These are phyloP conservation scores for Ictidomys tridecemlineatus DNA, from an alignment of 2,113 vertebrate genomes.

Conservation along the genomic window DNA sequence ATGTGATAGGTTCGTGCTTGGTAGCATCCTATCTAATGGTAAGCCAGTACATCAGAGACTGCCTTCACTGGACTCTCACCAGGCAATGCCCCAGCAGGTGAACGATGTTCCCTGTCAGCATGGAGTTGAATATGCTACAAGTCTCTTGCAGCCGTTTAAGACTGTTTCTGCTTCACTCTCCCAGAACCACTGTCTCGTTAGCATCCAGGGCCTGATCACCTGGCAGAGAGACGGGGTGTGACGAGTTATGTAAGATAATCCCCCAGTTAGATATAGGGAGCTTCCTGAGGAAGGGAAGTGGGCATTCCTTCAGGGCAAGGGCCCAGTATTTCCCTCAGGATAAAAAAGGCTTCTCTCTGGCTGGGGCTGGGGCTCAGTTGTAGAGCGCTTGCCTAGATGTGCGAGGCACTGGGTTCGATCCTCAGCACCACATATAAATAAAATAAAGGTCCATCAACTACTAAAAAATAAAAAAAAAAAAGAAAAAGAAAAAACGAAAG, in stretches of 20 bases:
- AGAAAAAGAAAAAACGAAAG: too few relatives aligned
- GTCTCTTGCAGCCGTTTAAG: slow-evolving; percentile 14
- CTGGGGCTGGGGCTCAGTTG: too few relatives aligned
- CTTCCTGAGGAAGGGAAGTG: neutral
- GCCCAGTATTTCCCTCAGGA: neutral
- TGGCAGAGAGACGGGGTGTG: neutral
- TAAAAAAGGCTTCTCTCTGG: neutral
- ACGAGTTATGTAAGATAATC: neutral
- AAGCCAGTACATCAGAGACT: neutral
- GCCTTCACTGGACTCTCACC: neutral
- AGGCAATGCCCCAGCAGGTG: neutral
- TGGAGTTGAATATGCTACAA: slow-evolving; percentile 14
- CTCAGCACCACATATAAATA: too few relatives aligned
- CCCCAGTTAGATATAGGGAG: neutral
- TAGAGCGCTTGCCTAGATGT: too few relatives aligned
- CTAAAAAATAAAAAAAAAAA: too few relatives aligned
- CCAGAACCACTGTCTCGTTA: neutral
- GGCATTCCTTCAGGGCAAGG: neutral
- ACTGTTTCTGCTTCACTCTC: neutral
- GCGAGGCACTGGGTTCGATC: too few relatives aligned
- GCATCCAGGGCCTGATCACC: neutral
- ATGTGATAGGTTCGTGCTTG: neutral
- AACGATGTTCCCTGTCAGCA: neutral
- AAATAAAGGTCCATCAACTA: too few relatives aligned
- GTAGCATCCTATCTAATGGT: neutral